Evolutionary conservation across 2,888 invertebrate genomes (phyloP), one percentile per base, ranked within the genome.

Genomic region (Epistrophe eligans): DNA sequence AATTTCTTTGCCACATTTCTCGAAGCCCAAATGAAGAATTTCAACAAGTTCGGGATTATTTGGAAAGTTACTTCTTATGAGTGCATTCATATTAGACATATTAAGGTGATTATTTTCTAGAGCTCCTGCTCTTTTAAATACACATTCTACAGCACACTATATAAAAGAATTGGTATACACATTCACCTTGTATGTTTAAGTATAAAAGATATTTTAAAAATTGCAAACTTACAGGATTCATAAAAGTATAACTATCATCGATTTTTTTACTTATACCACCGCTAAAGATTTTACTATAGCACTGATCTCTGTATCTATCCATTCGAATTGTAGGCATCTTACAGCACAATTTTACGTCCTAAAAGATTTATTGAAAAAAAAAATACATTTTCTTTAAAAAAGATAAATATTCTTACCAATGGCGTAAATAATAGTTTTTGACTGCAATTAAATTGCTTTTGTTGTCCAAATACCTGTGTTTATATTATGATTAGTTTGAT

Each of bases 121-220:
- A 11, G 66, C 80, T 4, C 84, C 76, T 11, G 67, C 64, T 19
- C 66, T 10, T n/a, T 70, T 72, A 15, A 58, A 79, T 15, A 84
- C 52, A 13, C 84, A 84, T 24, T 84, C 84, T 4, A 84, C 52
- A 19, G 52, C 57, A 38, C 84, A 84, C 84, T 84, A 38, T 8
- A 17, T 5, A 17, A 32, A 9, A 24, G 5, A 50, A n/a, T n/a
- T n/a, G n/a, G n/a, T n/a, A n/a, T n/a, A n/a, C n/a, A n/a, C n/a
- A n/a, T 24, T 24, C 4, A 55, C 4, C n/a, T 0, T n/a, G 0
- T 17, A 10, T 5, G 32, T 32, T n/a, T 32, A 7, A 6, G 2
- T 32, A 32, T 4, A 4, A 32, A 15, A 13, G n/a, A n/a, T n/a
- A 24, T 24, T 24, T 2, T 6, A 17, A n/a, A 19, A 45, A 11